Base-by-base conservation (phyloP, 37 sponge, comb jelly and placozoan species). In the Tethya wilhelma region DNA sequence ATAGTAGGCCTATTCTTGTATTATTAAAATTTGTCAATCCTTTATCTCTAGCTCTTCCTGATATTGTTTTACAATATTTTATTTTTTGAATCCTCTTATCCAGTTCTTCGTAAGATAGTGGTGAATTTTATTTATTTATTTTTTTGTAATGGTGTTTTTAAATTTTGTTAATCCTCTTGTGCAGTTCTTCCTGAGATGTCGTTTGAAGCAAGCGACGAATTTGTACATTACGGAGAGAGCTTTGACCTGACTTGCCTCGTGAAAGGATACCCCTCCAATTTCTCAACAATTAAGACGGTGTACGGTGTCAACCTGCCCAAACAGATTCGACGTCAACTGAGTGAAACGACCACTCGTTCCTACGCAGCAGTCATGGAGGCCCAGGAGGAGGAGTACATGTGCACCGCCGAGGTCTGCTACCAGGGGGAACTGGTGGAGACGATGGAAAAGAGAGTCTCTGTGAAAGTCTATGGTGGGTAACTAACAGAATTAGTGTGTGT, bases 111-210 rank as follows among this genome's bases (percentile, higher is more conserved):
- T n/a, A n/a, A n/a, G n/a, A n/a, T n/a, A n/a, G n/a, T n/a, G n/a
- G n/a, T n/a, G n/a, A n/a, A n/a, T n/a, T n/a, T n/a, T n/a, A n/a
- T n/a, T 17, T 49, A 49, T 49, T 20, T 49, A 49, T 11, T 17
- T 17, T 49, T 49, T 17, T 49, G 55, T 49, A 49, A 49, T 20
- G 55, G 55, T 49, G 11, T 49, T 49, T 20, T 49, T 49, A 49
- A 49, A 17, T 49, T 49, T 49, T 49, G 17, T 49, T 9, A 9
- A 9, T 49, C 17, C 55, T 49, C 55, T 49, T 62, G 7, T 77
- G 33, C 66, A 79, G 79, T 79, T 79, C 66, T 79, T 56, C 68
- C 79, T 25, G 56, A 56, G n/a, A 36, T 79, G 38, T 33, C 39
- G 7, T 79, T 79, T 56, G 36, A 25, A 37, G 67, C 79, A 9